Conservation (phyloP, 35 echinoderm and acorn worm species). For the Heliocidaris erythrogramma region DNA sequence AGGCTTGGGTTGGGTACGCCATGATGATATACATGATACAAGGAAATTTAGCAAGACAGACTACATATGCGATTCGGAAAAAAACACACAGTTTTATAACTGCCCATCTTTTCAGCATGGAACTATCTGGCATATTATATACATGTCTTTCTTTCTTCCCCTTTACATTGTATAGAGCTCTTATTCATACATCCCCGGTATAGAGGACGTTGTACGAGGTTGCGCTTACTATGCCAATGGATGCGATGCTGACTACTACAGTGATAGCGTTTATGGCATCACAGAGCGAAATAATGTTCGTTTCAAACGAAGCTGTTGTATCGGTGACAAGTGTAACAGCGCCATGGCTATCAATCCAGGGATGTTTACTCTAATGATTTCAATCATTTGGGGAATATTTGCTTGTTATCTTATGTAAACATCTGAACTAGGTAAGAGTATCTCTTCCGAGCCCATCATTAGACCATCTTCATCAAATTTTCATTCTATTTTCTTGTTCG, state of each 20-base stretch:
- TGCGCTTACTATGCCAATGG: background rate
- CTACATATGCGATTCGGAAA: too few species aligned
- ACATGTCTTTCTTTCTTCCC: background rate
- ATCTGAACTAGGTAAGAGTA: background rate
- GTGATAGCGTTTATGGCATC: background rate
- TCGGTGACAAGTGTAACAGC: background rate
- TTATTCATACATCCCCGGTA: background rate
- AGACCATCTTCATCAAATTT: too few species aligned
- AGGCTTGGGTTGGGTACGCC: too few species aligned
- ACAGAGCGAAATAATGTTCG: background rate
- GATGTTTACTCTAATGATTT: background rate
- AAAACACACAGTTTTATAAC: too few species aligned
- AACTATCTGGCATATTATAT: too few species aligned
- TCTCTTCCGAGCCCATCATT: too few species aligned
- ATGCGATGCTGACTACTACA: background rate
- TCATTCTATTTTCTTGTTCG: too few species aligned
- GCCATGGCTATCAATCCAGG: background rate
- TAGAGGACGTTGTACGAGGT: background rate
- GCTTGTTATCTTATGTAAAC: background rate
- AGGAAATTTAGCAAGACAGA: too few species aligned
- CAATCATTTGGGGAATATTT: background rate
- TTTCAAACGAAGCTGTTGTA: background rate
- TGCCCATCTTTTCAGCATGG: too few species aligned
- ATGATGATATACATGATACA: too few species aligned
- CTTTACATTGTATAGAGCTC: background rate